Evolutionary conservation across 2,888 invertebrate genomes (phyloP).

Genomic region (Theodoxus fluviatilis): DNA sequence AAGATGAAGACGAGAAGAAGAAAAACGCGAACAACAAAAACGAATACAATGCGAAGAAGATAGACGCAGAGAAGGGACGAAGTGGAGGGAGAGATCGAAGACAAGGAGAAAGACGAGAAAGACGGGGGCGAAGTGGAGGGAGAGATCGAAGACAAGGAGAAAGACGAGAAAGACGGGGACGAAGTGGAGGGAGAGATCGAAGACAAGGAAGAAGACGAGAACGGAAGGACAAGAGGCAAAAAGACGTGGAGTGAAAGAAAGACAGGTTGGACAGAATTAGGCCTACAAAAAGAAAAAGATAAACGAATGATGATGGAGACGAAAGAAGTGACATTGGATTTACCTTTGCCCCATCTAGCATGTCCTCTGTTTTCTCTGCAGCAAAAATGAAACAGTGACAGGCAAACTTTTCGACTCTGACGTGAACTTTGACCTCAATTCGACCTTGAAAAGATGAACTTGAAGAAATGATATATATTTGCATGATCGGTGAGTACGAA

Average conservation of each 20-base stretch:
- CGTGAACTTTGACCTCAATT: no score
- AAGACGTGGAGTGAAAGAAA: background rate
- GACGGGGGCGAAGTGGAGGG: background rate
- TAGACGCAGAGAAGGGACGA: background rate
- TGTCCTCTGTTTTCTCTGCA: constrained; percentile 31
- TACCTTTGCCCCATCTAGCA: constrained; percentile 33
- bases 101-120: background rate
- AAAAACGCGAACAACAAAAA: background rate
- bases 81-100: background rate
- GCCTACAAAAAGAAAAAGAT: background rate
- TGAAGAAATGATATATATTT: no score
- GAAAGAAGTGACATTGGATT: background rate
- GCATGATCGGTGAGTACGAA: no score
- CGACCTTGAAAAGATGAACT: no score
- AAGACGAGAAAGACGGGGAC: background rate
- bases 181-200: background rate
- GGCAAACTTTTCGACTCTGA: no score
- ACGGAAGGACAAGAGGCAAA: no score
- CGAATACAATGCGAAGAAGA: background rate
- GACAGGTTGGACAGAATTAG: background rate
- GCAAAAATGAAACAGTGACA: background rate
- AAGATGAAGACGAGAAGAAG: background rate
- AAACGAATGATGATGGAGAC: no score
- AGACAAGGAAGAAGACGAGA: no score
- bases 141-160: background rate